A percentile compares a stretch with the other conserved stretches of the same genome.
Conservation (phyloP, 2,797 vertebrate genomes). For the Channallabes apus region DNA sequence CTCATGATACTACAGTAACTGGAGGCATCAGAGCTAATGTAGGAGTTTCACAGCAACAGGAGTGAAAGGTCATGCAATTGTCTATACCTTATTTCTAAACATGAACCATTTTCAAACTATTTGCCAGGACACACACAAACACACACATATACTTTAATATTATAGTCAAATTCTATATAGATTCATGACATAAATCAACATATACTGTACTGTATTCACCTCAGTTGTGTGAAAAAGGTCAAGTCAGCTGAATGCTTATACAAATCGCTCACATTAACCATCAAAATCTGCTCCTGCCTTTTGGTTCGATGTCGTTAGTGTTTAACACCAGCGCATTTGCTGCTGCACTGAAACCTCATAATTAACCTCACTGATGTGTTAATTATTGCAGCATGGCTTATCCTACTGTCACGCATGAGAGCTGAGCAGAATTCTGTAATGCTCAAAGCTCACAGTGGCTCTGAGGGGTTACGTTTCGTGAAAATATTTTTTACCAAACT, state of each 20-base stretch:
- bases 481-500: not conserved
- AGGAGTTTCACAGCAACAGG: not conserved
- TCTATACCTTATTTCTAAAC: not conserved
- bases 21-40: not conserved
- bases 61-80: not conserved
- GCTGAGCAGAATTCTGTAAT: not conserved
- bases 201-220: not conserved
- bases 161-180: not conserved
- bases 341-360: constrained; percentile 16
- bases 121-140: not conserved
- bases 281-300: not conserved
- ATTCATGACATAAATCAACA: not conserved
- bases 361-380: constrained; percentile 18
- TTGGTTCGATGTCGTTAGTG: not conserved
- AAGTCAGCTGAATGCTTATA: not conserved
- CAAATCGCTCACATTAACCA: no score
- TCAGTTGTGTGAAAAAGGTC: not conserved
- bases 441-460: not conserved
- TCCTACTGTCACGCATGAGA: not conserved
- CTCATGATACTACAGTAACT: not conserved
- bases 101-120: not conserved
- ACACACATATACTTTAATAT: not conserved
- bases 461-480: not conserved
- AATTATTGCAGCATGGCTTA: constrained; percentile 18
- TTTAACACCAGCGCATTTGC: not conserved